Percentiles rank a stretch among this genome's conserved stretches.
phyloP scores from a whole-genome alignment of 1,140 invertebrate species.

The Harpegnathos saltator region DNA sequence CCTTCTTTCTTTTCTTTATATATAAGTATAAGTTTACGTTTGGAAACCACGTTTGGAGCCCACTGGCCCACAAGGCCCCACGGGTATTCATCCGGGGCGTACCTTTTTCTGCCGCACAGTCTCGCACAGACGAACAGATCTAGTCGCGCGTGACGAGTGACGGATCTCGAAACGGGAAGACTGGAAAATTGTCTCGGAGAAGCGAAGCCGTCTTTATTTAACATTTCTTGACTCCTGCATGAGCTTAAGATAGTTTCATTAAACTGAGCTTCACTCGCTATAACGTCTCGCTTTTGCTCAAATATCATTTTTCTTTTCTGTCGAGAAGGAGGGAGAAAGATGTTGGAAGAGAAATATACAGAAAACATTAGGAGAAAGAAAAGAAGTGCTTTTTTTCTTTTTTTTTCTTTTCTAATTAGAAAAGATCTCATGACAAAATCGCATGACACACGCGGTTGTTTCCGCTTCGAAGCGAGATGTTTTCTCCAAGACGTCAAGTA shows the following conservation, averaged over 20 bases:
- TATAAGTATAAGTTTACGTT: slow-evolving; percentile 76
- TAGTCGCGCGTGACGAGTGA: slow-evolving; percentile 72
- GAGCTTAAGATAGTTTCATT: slow-evolving; percentile 7
- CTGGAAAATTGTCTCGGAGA: slow-evolving; percentile 14
- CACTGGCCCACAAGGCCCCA: slow-evolving; percentile 58
- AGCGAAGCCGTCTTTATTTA: slow-evolving; percentile 16
- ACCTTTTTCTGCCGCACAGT: slow-evolving; percentile 74
- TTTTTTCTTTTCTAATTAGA: neutral
- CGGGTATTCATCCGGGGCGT: slow-evolving; percentile 70
- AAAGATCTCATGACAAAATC: neutral
- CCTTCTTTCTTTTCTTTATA: slow-evolving; percentile 52
- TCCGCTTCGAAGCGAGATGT: neutral
- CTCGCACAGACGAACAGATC: slow-evolving; percentile 67
- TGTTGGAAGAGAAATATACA: neutral
- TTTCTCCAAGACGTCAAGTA: slow-evolving; percentile 54
- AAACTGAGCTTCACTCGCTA: slow-evolving; percentile 4
- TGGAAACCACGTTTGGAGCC: slow-evolving; percentile 75
- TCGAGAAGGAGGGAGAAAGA: neutral
- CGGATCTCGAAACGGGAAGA: slow-evolving; percentile 54
- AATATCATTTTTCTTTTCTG: neutral
- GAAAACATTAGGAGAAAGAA: neutral
- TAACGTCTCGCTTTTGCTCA: neutral
- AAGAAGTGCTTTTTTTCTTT: neutral
- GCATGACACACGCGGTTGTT: neutral
- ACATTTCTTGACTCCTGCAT: slow-evolving; percentile 10